Evolutionary conservation across 2,113 vertebrate genomes (phyloP).

Genomic region (Hyla sarda): DNA sequence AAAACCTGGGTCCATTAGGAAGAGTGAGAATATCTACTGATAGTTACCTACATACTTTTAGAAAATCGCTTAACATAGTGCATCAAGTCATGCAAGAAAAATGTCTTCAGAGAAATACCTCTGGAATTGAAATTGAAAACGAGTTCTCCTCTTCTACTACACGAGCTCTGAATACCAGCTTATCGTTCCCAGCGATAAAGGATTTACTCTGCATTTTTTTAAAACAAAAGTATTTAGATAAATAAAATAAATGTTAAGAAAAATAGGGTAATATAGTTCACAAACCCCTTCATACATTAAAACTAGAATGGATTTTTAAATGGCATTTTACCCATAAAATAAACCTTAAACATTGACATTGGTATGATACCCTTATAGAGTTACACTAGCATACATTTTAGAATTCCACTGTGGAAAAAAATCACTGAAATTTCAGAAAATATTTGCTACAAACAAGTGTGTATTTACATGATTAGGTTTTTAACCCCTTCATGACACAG

Average conservation of each 20-base stretch:
- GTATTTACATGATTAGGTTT: too few species aligned
- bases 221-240: not conserved
- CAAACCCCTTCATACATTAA: not conserved
- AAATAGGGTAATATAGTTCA: conserved; percentile 10
- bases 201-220: conserved; percentile 58
- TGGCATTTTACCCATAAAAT: not conserved
- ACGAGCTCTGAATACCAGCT: conserved; percentile 65
- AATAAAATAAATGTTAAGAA: not conserved
- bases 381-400: not conserved
- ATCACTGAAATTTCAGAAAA: too few species aligned
- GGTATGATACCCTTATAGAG: not conserved
- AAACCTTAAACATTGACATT: not conserved
- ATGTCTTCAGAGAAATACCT: conserved; percentile 65
- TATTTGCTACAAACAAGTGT: too few species aligned
- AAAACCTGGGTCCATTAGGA: too few species aligned
- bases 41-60: not conserved
- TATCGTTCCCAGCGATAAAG: conserved; percentile 70
- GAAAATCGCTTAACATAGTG: not conserved
- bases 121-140: conserved; percentile 72
- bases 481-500: too few species aligned
- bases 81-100: not conserved
- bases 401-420: not conserved
- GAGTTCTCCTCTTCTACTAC: conserved; percentile 64
- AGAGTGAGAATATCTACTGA: too few species aligned
- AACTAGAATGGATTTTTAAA: not conserved